These are phyloP conservation scores for Brevimyrus niger DNA, from an alignment of 2,113 vertebrate species.

Conservation along the genomic window DNA sequence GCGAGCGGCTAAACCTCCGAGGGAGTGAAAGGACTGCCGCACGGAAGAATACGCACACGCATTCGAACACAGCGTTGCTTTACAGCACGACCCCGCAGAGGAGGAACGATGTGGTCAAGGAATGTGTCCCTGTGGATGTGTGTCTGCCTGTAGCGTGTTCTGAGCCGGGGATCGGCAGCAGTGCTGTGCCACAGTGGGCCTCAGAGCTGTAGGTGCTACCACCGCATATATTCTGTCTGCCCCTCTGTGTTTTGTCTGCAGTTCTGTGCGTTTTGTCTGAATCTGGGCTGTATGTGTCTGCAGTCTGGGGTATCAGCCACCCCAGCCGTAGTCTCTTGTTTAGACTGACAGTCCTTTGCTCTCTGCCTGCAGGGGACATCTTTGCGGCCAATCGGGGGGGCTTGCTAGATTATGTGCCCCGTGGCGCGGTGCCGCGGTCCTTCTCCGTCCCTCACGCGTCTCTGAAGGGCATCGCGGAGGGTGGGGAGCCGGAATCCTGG, in stretches of 20 bases:
- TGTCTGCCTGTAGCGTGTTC: neutral
- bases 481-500: constrained; percentile 46
- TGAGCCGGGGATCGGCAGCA: neutral
- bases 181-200: neutral
- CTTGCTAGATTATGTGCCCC: constrained; percentile 41
- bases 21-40: neutral
- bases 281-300: neutral
- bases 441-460: constrained; percentile 70
- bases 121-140: neutral
- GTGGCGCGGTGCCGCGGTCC: constrained; percentile 63
- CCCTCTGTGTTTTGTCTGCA: neutral
- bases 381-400: constrained; percentile 26
- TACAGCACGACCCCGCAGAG: neutral
- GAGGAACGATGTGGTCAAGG: neutral
- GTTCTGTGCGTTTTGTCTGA: neutral
- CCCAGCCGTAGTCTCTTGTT: neutral
- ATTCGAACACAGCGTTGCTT: neutral
- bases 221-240: neutral
- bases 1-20: neutral
- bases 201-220: too few species aligned
- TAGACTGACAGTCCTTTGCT: neutral
- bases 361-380: constrained; percentile 39
- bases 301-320: neutral
- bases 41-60: neutral
- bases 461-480: constrained; percentile 57